Conservation (phyloP, 2,797 vertebrate genomes). For the Columba guinea region DNA sequence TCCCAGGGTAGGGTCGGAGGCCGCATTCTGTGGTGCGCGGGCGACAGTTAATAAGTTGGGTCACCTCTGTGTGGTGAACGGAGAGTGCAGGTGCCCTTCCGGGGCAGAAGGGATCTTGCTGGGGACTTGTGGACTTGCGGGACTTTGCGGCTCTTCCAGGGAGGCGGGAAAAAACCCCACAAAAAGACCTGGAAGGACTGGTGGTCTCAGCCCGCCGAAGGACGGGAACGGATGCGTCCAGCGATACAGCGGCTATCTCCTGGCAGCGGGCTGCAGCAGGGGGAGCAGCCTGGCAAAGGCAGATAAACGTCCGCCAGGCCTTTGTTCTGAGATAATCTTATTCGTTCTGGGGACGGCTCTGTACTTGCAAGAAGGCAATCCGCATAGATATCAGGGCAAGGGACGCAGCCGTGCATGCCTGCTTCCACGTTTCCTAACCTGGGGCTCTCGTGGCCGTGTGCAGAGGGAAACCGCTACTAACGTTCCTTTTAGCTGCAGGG, state of each 20-base stretch:
- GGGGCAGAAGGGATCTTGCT: background rate
- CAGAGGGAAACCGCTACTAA: background rate
- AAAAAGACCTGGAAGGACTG: accelerated
- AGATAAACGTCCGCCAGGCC: slow-evolving; percentile 4
- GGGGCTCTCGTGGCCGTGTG: background rate
- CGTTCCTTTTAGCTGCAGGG: accelerated
- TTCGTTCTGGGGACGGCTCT: background rate
- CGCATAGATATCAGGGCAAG: accelerated
- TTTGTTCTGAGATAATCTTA: background rate
- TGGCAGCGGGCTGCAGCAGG: background rate
- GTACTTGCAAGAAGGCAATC: accelerated
- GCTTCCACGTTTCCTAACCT: background rate
- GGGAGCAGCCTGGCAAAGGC: background rate
- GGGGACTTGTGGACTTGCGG: accelerated
- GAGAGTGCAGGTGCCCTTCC: too few relatives aligned
- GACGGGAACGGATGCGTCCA: accelerated
- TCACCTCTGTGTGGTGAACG: too few relatives aligned
- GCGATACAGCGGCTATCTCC: background rate
- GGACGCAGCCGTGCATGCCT: accelerated
- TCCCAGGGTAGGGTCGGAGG: accelerated
- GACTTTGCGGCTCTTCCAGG: background rate
- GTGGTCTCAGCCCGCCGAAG: background rate
- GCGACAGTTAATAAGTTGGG: too few relatives aligned
- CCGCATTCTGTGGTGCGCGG: accelerated
- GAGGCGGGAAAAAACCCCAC: background rate